Conservation (phyloP, 2,888 invertebrate species). For the Epirrhoe tristata region DNA sequence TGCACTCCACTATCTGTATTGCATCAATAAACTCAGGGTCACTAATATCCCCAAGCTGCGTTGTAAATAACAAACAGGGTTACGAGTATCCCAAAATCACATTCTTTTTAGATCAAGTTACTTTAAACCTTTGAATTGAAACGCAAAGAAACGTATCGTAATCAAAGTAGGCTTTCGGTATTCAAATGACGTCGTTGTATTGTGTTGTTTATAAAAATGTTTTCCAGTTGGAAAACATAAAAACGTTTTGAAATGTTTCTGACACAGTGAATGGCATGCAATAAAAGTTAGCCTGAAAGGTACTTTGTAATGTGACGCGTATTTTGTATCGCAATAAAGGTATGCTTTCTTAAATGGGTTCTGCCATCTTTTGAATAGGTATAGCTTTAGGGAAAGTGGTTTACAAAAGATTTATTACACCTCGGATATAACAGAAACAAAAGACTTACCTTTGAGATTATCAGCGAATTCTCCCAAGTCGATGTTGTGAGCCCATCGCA, state of each 20-base stretch:
- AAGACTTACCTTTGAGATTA: slow-evolving; percentile 92
- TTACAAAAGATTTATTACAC: background rate
- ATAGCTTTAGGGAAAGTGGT: background rate
- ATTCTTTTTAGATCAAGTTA: background rate
- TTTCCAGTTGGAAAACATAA: background rate
- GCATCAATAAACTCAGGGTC: too few relatives aligned
- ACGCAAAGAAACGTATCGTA: too few relatives aligned
- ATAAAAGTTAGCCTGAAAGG: background rate
- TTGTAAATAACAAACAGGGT: too few relatives aligned
- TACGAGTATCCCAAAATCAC: too few relatives aligned
- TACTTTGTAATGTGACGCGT: background rate
- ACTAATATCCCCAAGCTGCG: too few relatives aligned
- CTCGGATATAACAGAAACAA: slow-evolving; percentile 19
- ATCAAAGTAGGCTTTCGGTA: too few relatives aligned
- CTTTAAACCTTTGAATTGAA: too few relatives aligned
- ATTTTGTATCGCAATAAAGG: background rate
- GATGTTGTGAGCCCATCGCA: slow-evolving; percentile 97
- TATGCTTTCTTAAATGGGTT: background rate
- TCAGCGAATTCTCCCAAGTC: slow-evolving; percentile 97
- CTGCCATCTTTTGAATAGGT: background rate
- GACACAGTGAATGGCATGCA: background rate
- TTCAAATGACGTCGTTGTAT: too few relatives aligned
- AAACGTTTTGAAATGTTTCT: background rate
- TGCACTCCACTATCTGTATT: slow-evolving; percentile 95
- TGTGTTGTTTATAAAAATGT: background rate